Evolutionary conservation across 1,140 invertebrate species (phyloP).

Genomic region (Bombus balteatus): DNA sequence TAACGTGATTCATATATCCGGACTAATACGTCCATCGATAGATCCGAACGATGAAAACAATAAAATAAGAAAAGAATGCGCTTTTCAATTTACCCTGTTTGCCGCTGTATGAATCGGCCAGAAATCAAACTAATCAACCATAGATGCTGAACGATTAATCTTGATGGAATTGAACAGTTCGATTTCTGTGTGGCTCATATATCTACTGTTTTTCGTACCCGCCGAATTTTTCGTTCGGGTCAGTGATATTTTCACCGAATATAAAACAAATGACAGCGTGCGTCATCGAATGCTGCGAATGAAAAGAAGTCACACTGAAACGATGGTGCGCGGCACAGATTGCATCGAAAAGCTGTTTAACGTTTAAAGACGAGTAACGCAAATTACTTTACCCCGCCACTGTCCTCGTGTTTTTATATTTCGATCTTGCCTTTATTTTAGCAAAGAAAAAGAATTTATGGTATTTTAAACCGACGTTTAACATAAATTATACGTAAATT

Average conservation of each 20-base stretch:
- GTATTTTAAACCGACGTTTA: too few relatives aligned
- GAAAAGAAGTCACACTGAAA: background rate
- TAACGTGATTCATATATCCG: too few relatives aligned
- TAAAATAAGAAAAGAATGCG: background rate
- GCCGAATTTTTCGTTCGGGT: background rate
- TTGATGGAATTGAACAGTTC: background rate
- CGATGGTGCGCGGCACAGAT: background rate
- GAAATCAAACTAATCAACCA: background rate
- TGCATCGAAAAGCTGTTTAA: background rate
- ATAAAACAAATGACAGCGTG: constrained; percentile 9
- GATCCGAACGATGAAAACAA: too few relatives aligned
- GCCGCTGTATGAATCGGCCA: background rate
- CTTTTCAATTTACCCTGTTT: background rate
- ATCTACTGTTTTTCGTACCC: background rate
- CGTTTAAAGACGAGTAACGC: background rate
- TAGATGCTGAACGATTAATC: background rate
- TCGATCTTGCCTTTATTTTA: too few relatives aligned
- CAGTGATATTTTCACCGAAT: background rate
- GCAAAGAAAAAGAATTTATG: too few relatives aligned
- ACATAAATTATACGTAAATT: too few relatives aligned
- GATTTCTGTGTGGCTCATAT: background rate
- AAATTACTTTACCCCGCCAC: too few relatives aligned
- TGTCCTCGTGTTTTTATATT: too few relatives aligned
- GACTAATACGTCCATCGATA: too few relatives aligned
- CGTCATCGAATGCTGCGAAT: background rate